These are phyloP conservation scores for Pollicipes pollicipes DNA, from an alignment of 1,140 invertebrate genomes.

Conservation along the genomic window DNA sequence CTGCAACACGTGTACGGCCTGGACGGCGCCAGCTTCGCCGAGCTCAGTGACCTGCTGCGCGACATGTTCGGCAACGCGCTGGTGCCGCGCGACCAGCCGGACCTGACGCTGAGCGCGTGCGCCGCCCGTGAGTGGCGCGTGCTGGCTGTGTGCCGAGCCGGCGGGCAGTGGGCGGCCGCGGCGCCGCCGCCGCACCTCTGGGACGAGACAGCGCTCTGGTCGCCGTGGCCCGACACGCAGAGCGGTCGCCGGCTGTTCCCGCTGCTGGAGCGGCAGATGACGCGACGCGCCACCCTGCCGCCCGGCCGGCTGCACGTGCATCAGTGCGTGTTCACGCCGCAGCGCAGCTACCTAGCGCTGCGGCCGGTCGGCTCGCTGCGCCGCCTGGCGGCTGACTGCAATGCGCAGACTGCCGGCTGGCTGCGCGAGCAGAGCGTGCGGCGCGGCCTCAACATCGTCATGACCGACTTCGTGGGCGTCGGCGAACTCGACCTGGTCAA, in stretches of 20 bases:
- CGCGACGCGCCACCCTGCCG: neutral
- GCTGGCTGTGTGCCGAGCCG: neutral
- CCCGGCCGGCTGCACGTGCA: neutral
- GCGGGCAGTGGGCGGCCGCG: too few species aligned
- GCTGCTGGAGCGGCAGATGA: neutral
- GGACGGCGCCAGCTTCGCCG: neutral
- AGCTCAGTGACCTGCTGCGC: neutral
- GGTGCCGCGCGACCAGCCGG: neutral
- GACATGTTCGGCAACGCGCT: neutral
- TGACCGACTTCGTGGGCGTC: neutral
- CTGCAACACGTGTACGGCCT: neutral
- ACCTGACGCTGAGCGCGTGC: neutral
- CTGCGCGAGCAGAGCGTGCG: neutral
- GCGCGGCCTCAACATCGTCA: conserved; percentile 4
- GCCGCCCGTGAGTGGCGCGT: neutral
- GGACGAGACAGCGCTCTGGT: neutral
- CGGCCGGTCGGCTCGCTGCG: neutral
- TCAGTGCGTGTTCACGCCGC: neutral
- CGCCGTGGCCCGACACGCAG: neutral
- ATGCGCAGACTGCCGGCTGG: neutral
- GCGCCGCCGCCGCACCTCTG: neutral
- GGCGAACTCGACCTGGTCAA: neutral
- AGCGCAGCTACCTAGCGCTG: neutral
- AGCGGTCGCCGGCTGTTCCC: neutral
- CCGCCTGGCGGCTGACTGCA: neutral